Evolutionary conservation across 1,140 invertebrate species (phyloP).

Genomic region (Galleria mellonella): DNA sequence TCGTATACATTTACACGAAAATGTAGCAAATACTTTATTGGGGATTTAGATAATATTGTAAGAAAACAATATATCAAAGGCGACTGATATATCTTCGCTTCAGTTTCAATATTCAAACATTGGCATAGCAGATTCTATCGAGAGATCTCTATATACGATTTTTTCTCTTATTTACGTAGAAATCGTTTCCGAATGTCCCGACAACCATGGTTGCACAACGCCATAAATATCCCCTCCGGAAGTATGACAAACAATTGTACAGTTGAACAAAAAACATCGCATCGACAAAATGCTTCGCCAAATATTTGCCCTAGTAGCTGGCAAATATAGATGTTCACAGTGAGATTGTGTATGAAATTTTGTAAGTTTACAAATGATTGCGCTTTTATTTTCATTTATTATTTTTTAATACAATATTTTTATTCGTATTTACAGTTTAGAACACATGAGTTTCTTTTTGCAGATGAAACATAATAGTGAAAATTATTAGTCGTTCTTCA

Average conservation of each 20-base stretch:
- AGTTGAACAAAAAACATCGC: constrained; percentile 24
- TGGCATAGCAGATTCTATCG: constrained; percentile 3
- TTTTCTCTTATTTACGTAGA: constrained; percentile 28
- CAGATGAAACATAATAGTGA: too few relatives aligned
- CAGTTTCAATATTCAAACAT: constrained; percentile 7
- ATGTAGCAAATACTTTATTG: neutral
- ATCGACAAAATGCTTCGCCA: constrained; percentile 5
- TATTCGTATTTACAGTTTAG: too few relatives aligned
- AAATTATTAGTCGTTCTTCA: too few relatives aligned
- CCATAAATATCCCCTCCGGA: constrained; percentile 35
- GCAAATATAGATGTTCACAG: too few relatives aligned
- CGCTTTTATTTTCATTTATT: constrained; percentile 22
- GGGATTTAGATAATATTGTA: neutral
- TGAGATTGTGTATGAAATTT: too few relatives aligned
- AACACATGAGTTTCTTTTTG: too few relatives aligned
- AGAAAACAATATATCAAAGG: constrained; percentile 1
- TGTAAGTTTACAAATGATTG: constrained; percentile 4
- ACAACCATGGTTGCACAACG: constrained; percentile 16
- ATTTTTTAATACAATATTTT: too few relatives aligned
- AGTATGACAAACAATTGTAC: constrained; percentile 37
- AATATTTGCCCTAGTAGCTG: neutral
- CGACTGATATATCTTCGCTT: neutral
- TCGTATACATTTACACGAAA: too few relatives aligned
- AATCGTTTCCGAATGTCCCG: constrained; percentile 27
- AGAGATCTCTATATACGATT: constrained; percentile 7